Evolutionary conservation across 1,140 invertebrate species (phyloP).

Genomic region (Eriosoma lanigerum): DNA sequence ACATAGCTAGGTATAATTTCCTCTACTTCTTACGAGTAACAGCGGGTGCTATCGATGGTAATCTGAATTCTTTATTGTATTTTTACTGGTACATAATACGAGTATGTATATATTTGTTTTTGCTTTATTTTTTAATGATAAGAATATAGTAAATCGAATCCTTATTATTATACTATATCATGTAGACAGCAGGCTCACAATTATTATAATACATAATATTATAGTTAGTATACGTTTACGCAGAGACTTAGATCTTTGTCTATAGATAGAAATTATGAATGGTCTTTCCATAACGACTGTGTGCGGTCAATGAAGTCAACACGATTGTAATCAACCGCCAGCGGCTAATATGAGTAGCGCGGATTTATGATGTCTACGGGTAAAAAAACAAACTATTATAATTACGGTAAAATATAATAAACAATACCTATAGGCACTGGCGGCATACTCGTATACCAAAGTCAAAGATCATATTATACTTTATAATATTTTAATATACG

Average conservation of each 20-base stretch:
- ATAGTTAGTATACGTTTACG: background rate
- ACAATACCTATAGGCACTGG: background rate
- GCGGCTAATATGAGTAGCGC: constrained; percentile 18
- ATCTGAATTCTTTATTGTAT: background rate
- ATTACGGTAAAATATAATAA: constrained; percentile 36
- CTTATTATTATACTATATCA: background rate
- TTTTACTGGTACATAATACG: background rate
- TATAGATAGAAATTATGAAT: constrained; percentile 30
- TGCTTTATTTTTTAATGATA: background rate
- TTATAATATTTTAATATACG: background rate
- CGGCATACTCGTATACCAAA: background rate
- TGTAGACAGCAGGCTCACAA: background rate
- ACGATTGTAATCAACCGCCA: constrained; percentile 16
- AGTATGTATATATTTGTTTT: background rate
- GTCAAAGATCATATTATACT: background rate
- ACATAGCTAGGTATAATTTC: background rate
- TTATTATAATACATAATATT: constrained; percentile 1
- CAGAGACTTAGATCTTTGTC: background rate
- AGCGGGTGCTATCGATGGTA: background rate
- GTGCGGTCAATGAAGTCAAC: constrained; percentile 38
- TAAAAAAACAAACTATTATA: constrained; percentile 21
- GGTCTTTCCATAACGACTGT: constrained; percentile 29
- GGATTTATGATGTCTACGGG: constrained; percentile 20
- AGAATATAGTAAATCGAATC: background rate
- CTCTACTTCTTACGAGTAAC: background rate